Percentiles rank a stretch among this genome's conserved stretches.
phyloP scores from a whole-genome alignment of 2,113 vertebrate genomes.

The Asarcornis scutulata region DNA sequence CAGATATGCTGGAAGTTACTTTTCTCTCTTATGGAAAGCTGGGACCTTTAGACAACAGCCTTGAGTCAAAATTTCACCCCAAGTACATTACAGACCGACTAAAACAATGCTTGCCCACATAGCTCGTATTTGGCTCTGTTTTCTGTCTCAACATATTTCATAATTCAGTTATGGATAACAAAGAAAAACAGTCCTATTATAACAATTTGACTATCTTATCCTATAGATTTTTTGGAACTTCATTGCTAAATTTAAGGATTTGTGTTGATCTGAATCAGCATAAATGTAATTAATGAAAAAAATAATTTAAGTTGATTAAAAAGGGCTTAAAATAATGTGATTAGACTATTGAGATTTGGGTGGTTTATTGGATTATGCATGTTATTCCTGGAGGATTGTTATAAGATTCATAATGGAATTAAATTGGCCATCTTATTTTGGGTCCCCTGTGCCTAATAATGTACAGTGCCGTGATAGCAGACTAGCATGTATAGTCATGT shows the following conservation, averaged over 20 bases:
- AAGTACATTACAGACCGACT: not conserved
- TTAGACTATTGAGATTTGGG: slow-evolving; percentile 46
- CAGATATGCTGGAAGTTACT: not conserved
- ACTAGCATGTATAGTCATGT: not conserved
- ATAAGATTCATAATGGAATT: slow-evolving; percentile 38
- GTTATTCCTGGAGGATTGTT: slow-evolving; percentile 47
- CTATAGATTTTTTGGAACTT: not conserved
- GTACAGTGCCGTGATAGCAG: not conserved
- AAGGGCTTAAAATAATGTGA: slow-evolving; percentile 60
- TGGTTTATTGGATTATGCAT: slow-evolving; percentile 58
- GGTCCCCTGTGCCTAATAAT: not conserved
- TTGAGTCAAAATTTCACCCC: not conserved
- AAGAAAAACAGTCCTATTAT: not conserved
- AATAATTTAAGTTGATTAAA: slow-evolving; percentile 64
- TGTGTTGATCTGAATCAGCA: not conserved
- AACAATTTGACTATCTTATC: not conserved
- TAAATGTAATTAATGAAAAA: slow-evolving; percentile 52
- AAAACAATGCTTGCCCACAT: not conserved
- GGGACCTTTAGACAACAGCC: fast-evolving
- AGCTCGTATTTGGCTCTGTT: not conserved
- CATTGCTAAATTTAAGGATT: not conserved
- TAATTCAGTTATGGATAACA: not conserved
- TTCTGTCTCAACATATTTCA: not conserved
- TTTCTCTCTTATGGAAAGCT: not conserved
- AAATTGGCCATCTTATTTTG: not conserved